Base-by-base conservation (phyloP, 1,140 invertebrate genomes). In the Palaemon carinicauda region DNA sequence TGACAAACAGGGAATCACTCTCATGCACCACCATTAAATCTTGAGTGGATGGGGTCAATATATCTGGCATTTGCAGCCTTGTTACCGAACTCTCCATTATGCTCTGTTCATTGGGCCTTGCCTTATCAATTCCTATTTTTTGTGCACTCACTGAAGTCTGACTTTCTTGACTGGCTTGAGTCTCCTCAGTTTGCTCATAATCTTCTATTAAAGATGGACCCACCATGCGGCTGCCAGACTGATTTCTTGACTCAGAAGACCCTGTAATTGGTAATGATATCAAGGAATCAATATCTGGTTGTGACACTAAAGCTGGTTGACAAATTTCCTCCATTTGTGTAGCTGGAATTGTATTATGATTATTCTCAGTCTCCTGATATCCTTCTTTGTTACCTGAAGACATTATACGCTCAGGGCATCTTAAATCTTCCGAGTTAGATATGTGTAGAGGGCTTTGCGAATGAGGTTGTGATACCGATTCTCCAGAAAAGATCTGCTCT, bases 311-410 rank as follows among this genome's bases (percentile, higher is more conserved):
- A 9, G 51, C 69, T 53, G 84, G 84, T 27, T 80, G 78, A 29
- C 84, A 86, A 79, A 86, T 79, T 21, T 69, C 78, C 27, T 86
- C 84, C 1, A 86, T 60, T 78, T 86, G 77, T 21, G 84, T 86
- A n/a, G 77, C 84, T 29, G 60, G 56, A 77, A 86, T 86, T 51
- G 56, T 86, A 29, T 65, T 78, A 27, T 53, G 21, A 29, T 15
- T 19, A 19, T 27, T 24, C 52, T 82, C 50, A 17, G 17, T 60
- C 15, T 21, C 24, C 31, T 51, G 54, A 31, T 33, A n/a, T 29
- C 27, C 14, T n/a, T 80, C 78, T 29, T 29, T 54, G 29, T 31
- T 80, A 52, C 60, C 52, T n/a, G 54, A 69, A 52, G 65, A 74
- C 51, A 51, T 19, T 41, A 41, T 12, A 29, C 41, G 27, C 24